phyloP scores from a whole-genome alignment of 2,113 vertebrate genomes.

The Alexandromys fortis region DNA sequence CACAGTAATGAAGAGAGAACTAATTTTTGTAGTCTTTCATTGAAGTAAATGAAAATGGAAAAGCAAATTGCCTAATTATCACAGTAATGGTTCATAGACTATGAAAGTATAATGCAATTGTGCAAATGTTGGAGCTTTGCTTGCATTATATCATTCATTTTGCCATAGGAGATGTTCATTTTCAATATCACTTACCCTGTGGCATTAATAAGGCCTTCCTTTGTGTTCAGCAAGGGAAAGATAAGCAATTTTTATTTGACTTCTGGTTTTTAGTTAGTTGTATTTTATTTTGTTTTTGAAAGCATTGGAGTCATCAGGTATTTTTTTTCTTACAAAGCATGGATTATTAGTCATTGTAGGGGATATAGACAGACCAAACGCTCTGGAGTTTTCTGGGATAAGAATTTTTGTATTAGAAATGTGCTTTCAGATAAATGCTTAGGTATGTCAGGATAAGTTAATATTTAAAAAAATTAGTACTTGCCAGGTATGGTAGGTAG shows the following conservation, averaged over 20 bases:
- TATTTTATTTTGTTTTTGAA: constrained; percentile 49
- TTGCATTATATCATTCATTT: constrained; percentile 34
- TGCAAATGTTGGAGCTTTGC: constrained; percentile 31
- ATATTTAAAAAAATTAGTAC: constrained; percentile 19
- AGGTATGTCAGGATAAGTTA: constrained; percentile 18
- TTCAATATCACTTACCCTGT: constrained; percentile 26
- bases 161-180: constrained; percentile 33
- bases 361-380: not conserved
- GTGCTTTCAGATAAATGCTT: constrained; percentile 15
- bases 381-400: constrained; percentile 42
- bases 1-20: not conserved
- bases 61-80: constrained; percentile 29
- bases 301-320: constrained; percentile 34
- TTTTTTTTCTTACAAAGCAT: constrained; percentile 5
- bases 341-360: not conserved
- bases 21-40: constrained; percentile 27
- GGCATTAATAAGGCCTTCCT: not conserved
- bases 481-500: not conserved
- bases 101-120: constrained; percentile 16
- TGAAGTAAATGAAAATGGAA: constrained; percentile 52
- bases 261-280: not conserved
- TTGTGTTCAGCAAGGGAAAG: constrained; percentile 52
- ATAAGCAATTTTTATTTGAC: constrained; percentile 48
- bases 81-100: not conserved
- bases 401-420: constrained; percentile 12